A percentile compares a stretch with the other conserved stretches of the same genome.
These are phyloP conservation scores for Proteles cristata DNA, from an alignment of 2,113 vertebrate genomes.

Conservation along the genomic window DNA sequence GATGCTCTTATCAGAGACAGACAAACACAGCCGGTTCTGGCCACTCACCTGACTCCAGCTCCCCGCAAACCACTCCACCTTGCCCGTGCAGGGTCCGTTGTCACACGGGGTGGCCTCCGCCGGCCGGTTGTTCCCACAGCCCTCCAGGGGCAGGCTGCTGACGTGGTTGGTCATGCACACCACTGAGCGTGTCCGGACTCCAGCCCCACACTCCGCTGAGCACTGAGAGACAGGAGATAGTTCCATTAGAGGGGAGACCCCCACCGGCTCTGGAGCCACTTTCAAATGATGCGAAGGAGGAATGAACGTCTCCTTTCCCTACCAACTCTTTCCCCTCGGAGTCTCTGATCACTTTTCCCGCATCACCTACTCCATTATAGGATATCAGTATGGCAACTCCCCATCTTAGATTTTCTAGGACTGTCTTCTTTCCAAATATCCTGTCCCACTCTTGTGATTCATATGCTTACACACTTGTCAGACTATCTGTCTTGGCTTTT, in stretches of 20 bases:
- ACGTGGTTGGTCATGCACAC: conserved; percentile 94
- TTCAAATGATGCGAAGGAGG: neutral
- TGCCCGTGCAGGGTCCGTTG: conserved; percentile 92
- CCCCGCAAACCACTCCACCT: conserved; percentile 95
- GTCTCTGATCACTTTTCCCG: neutral
- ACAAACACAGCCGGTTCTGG: neutral
- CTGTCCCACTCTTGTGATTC: accelerated
- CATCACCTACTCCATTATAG: accelerated
- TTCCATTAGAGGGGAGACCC: accelerated
- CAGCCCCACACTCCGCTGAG: conserved; percentile 93
- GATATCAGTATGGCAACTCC: neutral
- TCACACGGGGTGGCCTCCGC: conserved; percentile 89
- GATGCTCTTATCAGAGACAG: neutral
- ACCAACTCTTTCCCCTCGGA: neutral
- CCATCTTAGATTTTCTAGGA: neutral
- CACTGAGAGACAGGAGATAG: conserved; percentile 86
- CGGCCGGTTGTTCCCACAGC: conserved; percentile 93
- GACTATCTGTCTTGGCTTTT: neutral
- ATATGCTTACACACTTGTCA: neutral
- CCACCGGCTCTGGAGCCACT: neutral
- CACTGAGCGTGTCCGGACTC: conserved; percentile 90
- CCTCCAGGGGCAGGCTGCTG: conserved; percentile 94
- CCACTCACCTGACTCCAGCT: conserved; percentile 95
- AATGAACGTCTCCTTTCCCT: neutral
- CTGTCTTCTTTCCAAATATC: neutral